A percentile compares a stretch with the other conserved stretches of the same genome.
These are phyloP conservation scores for Oryzias sinensis DNA, from an alignment of 2,797 vertebrate genomes.

Conservation along the genomic window DNA sequence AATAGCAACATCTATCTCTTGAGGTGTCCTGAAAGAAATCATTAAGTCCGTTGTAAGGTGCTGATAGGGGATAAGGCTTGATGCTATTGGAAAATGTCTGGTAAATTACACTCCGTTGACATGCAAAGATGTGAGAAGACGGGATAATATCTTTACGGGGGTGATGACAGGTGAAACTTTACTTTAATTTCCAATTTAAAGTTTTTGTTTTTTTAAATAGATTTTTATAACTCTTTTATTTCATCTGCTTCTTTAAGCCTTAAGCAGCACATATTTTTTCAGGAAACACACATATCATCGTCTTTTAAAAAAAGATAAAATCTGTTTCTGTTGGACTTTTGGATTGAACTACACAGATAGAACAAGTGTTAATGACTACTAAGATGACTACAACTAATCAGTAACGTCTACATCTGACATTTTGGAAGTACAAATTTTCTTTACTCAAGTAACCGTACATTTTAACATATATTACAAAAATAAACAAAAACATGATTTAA, in stretches of 20 bases:
- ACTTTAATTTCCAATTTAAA: constrained; percentile 36
- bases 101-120: constrained; percentile 22
- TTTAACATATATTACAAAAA: too few relatives aligned
- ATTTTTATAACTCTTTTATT: neutral
- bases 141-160: constrained; percentile 27
- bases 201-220: constrained; percentile 15
- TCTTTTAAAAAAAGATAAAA: constrained; percentile 8
- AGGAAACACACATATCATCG: neutral
- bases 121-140: constrained; percentile 28
- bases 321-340: too few relatives aligned
- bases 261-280: too few relatives aligned
- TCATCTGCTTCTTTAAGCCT: neutral
- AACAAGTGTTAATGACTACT: too few relatives aligned
- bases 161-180: constrained; percentile 10
- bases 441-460: too few relatives aligned
- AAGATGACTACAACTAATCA: too few relatives aligned
- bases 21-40: constrained; percentile 64
- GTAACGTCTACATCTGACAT: too few relatives aligned
- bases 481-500: too few relatives aligned
- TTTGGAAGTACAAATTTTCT: too few relatives aligned
- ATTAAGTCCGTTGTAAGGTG: constrained; percentile 58
- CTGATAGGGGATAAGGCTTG: constrained; percentile 49
- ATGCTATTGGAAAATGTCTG: constrained; percentile 13
- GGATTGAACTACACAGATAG: too few relatives aligned
- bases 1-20: constrained; percentile 66